A percentile compares a stretch with the other conserved stretches of the same genome.
Conservation (phyloP, 2,113 vertebrate genomes). For the Mormyrus lacerda region DNA sequence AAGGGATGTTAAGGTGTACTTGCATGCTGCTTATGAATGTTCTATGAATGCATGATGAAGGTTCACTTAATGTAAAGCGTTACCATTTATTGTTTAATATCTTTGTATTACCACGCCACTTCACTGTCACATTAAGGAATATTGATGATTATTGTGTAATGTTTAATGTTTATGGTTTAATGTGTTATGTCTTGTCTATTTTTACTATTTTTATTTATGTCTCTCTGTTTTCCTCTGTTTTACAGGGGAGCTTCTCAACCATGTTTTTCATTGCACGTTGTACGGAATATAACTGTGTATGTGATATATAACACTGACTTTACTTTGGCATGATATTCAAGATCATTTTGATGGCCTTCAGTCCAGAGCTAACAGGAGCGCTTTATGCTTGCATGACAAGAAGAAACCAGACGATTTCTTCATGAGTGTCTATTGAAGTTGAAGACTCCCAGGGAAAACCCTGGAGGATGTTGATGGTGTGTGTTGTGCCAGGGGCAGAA, state of each 20-base stretch:
- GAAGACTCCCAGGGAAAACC: not conserved
- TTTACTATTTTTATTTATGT: not conserved
- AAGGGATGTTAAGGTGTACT: no score
- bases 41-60: no score
- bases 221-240: not conserved
- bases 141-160: not conserved
- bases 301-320: not conserved
- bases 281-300: not conserved
- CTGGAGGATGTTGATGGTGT: not conserved
- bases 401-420: not conserved
- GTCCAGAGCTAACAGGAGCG: not conserved
- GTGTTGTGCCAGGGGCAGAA: not conserved
- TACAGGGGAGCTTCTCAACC: not conserved
- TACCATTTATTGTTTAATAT: not conserved
- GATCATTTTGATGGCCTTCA: not conserved
- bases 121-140: not conserved
- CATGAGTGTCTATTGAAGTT: not conserved
- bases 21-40: no score
- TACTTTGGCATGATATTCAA: not conserved
- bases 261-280: not conserved
- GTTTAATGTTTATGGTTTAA: not conserved
- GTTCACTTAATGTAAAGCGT: no score
- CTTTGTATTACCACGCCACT: not conserved
- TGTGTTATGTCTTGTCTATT: not conserved
- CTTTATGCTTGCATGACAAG: not conserved